phyloP scores from a whole-genome alignment of 1,140 invertebrate species.

The Adelges cooleyi region DNA sequence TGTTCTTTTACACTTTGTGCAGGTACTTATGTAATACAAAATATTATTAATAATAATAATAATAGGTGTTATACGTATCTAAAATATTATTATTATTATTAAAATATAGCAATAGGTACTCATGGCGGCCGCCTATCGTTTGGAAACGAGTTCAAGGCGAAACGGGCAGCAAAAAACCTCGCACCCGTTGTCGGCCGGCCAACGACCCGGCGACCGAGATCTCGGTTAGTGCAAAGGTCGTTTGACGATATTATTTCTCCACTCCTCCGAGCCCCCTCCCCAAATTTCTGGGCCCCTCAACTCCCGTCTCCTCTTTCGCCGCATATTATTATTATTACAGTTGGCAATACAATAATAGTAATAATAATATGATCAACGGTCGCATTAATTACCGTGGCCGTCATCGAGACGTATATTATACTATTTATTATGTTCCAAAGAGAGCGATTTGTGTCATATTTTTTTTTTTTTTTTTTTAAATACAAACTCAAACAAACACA shows the following conservation, averaged over 20 bases:
- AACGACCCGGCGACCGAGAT: constrained; percentile 28
- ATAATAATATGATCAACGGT: background rate
- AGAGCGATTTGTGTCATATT: background rate
- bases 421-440: background rate
- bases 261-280: no score
- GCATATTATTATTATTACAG: no score
- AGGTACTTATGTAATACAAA: no score
- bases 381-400: constrained; percentile 10
- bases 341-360: no score
- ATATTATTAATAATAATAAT: no score
- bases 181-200: constrained; percentile 27
- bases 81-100: no score
- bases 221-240: constrained; percentile 26
- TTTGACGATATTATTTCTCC: constrained; percentile 5
- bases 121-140: constrained; percentile 20
- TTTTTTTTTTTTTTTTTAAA: background rate
- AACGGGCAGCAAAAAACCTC: constrained; percentile 27
- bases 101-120: no score
- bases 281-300: no score
- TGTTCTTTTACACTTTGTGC: no score
- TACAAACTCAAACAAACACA: background rate
- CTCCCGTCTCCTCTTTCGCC: no score
- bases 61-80: no score
- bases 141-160: constrained; percentile 28
- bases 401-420: no score